Base-by-base conservation (phyloP, 1,140 invertebrate genomes). In the Trissolcus basalis region DNA sequence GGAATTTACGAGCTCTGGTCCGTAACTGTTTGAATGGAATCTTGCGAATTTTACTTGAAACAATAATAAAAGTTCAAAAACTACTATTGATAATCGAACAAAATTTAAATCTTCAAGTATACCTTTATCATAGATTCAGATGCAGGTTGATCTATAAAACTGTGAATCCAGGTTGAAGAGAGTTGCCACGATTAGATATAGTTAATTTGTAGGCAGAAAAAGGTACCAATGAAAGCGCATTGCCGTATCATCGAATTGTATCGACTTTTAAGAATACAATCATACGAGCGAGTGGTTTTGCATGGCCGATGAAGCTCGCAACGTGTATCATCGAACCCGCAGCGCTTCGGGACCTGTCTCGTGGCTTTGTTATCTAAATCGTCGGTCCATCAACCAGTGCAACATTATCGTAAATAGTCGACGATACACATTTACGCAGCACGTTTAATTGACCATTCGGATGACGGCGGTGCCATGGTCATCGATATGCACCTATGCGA, bases 311-410 rank as follows among this genome's bases (percentile, higher is more conserved):
- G 71, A 75, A 68, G 77, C 71, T 64, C 60, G 35, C 43, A 69
- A 63, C 53, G 70, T 76, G 79, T 50, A 76, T 78, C 79, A 78
- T 78, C 75, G 79, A 80, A 78, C 68, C 51, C 56, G 49, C 3
- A 61, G 55, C 65, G 71, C 78, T 77, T 80, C 70, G 70, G 70
- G 70, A 77, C 74, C 71, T 74, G 78, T 77, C 74, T 73, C 74
- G 75, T 71, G 70, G 74, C 74, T 78, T 75, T 80, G 79, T 76
- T 81, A 81, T 81, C 79, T 81, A 81, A 81, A 81, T 81, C 77
- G 77, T 72, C 71, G 78, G 77, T 81, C 73, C 79, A 77, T 81
- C 79, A 81, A 70, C 73, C 77, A 51, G 45, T 51, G 67, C 59
- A 72, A 76, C 68, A 79, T 79, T 81, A 77, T 73, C 79, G 74